phyloP scores from a whole-genome alignment of 2,113 vertebrate species.

The Galemys pyrenaicus region DNA sequence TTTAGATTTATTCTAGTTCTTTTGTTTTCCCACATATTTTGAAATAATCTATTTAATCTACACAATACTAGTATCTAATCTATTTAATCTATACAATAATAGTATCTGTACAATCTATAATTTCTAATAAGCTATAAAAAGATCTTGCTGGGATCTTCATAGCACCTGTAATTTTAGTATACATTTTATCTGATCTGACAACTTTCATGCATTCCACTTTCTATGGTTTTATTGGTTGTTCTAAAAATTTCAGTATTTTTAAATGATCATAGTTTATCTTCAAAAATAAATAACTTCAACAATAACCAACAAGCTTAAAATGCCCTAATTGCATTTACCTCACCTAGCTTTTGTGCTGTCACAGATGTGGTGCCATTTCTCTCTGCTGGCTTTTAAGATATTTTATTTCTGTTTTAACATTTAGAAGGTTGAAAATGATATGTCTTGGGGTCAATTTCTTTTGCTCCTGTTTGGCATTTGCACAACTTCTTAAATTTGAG shows the following conservation, averaged over 20 bases:
- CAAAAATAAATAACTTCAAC: not conserved
- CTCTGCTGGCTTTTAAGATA: not conserved
- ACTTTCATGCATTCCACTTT: not conserved
- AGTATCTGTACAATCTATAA: too few relatives aligned
- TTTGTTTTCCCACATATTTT: slow-evolving; percentile 26
- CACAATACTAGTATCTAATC: not conserved
- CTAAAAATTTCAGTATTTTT: not conserved
- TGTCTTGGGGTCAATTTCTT: not conserved
- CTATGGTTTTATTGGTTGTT: not conserved
- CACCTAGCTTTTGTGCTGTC: not conserved
- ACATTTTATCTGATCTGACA: not conserved
- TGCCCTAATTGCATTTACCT: not conserved
- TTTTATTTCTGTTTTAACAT: not conserved
- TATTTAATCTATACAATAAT: too few relatives aligned
- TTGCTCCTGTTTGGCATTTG: not conserved
- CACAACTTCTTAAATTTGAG: not conserved
- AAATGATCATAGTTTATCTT: not conserved
- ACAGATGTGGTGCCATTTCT: not conserved
- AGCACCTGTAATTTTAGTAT: not conserved
- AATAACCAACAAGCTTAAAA: not conserved
- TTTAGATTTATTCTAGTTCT: slow-evolving; percentile 8
- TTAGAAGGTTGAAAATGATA: slow-evolving; percentile 24
- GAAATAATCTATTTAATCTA: not conserved
- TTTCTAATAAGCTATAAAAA: not conserved
- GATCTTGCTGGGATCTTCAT: not conserved